Conservation (phyloP, 2,113 vertebrate species). For the Tretioscincus oriximinensis region DNA sequence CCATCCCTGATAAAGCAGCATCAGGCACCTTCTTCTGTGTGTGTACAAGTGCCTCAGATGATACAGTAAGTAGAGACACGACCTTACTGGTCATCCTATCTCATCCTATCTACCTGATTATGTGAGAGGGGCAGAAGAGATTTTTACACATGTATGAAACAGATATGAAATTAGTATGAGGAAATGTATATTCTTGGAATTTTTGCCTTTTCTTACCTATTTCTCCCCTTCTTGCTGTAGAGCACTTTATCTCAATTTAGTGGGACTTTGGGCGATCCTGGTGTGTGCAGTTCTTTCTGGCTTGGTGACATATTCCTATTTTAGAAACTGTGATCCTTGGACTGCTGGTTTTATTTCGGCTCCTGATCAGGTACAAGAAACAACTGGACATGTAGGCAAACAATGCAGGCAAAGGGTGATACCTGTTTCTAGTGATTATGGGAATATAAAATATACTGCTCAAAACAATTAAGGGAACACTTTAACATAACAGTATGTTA, state of each 20-base stretch:
- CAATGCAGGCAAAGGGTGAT: too few species aligned
- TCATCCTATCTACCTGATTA: neutral
- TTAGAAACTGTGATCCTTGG: slow-evolving; percentile 83
- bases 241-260: slow-evolving; percentile 83
- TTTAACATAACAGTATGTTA: too few species aligned
- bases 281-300: slow-evolving; percentile 80
- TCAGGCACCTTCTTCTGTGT: too few species aligned
- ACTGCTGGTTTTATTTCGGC: slow-evolving; percentile 77
- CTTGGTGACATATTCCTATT: slow-evolving; percentile 82
- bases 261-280: slow-evolving; percentile 82
- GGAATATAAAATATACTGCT: neutral
- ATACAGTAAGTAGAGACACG: too few species aligned
- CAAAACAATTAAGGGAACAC: too few species aligned
- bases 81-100: too few species aligned
- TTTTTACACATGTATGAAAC: too few species aligned
- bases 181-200: neutral
- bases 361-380: slow-evolving; percentile 80
- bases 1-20: too few species aligned
- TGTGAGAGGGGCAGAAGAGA: neutral
- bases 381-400: neutral
- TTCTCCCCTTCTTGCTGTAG: slow-evolving; percentile 56
- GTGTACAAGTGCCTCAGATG: too few species aligned
- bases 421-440: neutral
- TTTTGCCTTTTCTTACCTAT: neutral
- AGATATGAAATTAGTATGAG: neutral